Evolutionary conservation across 1,140 invertebrate genomes (phyloP), one percentile per base, ranked within the genome.

Genomic region (Chironomus striatipennis): DNA sequence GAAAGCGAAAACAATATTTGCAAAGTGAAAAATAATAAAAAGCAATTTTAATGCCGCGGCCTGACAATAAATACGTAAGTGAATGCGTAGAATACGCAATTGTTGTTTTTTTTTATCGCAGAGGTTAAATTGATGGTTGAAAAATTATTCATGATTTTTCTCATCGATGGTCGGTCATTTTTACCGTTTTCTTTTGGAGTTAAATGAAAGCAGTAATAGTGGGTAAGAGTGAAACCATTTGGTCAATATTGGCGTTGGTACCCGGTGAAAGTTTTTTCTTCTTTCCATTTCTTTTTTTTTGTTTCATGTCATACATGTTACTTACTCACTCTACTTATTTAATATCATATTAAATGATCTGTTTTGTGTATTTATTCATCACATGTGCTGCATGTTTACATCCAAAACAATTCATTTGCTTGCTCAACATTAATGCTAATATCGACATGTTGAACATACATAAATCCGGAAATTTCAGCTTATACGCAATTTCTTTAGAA

Each of bases 261-360:
- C 12, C 12, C 47, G 47, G 47, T 57, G 47, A 57, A 57, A 57
- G 47, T 57, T 57, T 57, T 57, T 57, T n/a, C 15, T n/a, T 57
- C 47, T 57, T 47, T 47, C 43, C 47, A 57, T 12, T 57, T 12
- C n/a, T 47, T 57, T 57, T 47, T 57, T 57, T 57, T n/a, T 57
- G 47, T n/a, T 57, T 57, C 47, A 57, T 57, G 47, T 57, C 47
- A 57, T 57, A 57, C 47, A 57, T 15, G 47, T 57, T 57, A 57
- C 47, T 57, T 57, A 57, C 47, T 57, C 47, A 57, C 47, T 57
- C 47, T 57, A 57, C 47, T 57, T 57, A 57, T 57, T 57, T 57
- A 57, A 57, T n/a, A 57, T 57, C 12, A 57, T 57, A 57, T 57
- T 57, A 57, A 57, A 57, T 57, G 47, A 57, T 57, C 47, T 57